Conservation (phyloP, 2,113 vertebrate genomes). For the Daphoenositta chrysoptera region DNA sequence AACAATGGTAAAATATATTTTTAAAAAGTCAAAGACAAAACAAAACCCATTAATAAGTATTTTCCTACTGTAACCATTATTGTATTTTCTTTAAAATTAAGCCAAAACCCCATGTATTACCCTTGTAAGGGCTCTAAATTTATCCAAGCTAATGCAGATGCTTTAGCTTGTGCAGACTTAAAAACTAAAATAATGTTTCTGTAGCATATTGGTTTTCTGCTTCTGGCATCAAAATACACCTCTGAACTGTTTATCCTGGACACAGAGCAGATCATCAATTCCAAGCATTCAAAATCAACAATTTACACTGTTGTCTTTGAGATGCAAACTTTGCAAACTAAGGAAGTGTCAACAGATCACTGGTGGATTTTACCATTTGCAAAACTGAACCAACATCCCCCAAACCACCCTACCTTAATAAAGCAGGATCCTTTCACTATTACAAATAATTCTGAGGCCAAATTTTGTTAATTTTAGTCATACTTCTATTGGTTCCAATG, state of each 20-base stretch:
- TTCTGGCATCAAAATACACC: neutral
- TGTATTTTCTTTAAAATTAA: neutral
- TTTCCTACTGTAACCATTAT: neutral
- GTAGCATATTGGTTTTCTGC: neutral
- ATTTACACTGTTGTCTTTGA: neutral
- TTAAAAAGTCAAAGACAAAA: neutral
- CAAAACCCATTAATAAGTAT: neutral
- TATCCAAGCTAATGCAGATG: neutral
- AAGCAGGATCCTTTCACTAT: neutral
- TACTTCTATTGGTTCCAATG: neutral
- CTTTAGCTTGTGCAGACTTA: neutral
- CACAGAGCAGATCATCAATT: neutral
- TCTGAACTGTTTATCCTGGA: neutral
- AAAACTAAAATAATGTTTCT: neutral
- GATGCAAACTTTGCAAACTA: neutral
- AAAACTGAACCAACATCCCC: neutral
- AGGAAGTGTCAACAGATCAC: neutral
- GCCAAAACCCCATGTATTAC: neutral
- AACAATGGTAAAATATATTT: neutral
- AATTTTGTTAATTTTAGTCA: neutral
- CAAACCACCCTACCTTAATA: neutral
- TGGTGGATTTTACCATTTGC: neutral
- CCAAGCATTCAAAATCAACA: neutral
- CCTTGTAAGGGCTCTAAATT: neutral
- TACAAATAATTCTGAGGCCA: neutral